Conservation (phyloP, 2,113 vertebrate genomes). For the Nerophis ophidion region DNA sequence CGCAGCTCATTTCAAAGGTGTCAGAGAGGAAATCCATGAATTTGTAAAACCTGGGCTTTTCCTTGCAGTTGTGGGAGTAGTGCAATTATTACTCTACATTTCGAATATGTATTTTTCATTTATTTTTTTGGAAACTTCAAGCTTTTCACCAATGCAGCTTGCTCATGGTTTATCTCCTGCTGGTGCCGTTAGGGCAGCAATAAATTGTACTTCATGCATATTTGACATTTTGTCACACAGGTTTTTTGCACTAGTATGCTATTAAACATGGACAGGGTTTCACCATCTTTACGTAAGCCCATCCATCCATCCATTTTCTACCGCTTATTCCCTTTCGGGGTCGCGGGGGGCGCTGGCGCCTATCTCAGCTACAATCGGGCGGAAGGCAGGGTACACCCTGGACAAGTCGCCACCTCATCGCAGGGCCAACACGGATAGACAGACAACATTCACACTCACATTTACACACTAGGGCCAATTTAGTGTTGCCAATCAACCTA, state of each 20-base stretch:
- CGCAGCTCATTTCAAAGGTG: conserved; percentile 20
- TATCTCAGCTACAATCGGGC: too few relatives aligned
- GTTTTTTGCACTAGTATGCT: conserved; percentile 19
- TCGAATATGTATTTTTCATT: background rate
- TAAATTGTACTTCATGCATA: background rate
- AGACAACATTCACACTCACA: too few relatives aligned
- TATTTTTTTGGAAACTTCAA: background rate
- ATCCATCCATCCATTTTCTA: too few relatives aligned
- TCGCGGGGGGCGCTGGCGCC: too few relatives aligned
- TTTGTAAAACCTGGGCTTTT: background rate
- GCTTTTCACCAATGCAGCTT: background rate
- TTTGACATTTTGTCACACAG: conserved; percentile 16
- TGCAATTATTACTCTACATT: background rate
- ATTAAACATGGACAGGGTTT: conserved; percentile 33
- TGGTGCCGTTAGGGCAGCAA: conserved; percentile 7
- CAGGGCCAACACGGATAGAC: too few relatives aligned
- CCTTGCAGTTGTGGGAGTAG: background rate
- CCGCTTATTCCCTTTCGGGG: too few relatives aligned
- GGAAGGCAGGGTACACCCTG: too few relatives aligned
- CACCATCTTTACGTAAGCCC: conserved; percentile 43
- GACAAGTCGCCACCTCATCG: too few relatives aligned
- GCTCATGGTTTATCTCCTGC: conserved; percentile 9
- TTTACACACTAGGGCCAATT: too few relatives aligned
- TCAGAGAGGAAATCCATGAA: conserved; percentile 36
- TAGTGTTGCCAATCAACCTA: too few relatives aligned